phyloP scores from a whole-genome alignment of 2,888 invertebrate genomes.

The Xylocampa areola region DNA sequence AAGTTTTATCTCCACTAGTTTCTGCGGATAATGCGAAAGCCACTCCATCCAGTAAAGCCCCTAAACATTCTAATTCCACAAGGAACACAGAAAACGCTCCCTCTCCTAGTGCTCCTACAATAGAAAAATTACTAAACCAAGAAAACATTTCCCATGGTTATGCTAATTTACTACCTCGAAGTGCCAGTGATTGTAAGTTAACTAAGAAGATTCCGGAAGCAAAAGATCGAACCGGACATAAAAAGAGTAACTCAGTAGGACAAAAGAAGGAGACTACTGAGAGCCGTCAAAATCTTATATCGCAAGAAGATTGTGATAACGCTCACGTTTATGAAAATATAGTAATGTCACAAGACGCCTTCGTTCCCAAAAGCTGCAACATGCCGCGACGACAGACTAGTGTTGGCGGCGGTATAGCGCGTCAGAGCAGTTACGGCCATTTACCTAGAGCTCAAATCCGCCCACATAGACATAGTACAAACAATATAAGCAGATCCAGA shows the following conservation, averaged over 20 bases:
- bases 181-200: constrained; percentile 84
- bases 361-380: constrained; percentile 83
- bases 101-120: constrained; percentile 64
- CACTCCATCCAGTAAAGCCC: constrained; percentile 71
- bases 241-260: constrained; percentile 85
- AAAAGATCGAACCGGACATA: constrained; percentile 76
- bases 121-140: constrained; percentile 68
- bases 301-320: constrained; percentile 79
- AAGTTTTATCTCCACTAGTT: constrained; percentile 66
- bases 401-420: constrained; percentile 73
- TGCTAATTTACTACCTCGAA: constrained; percentile 82
- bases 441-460: constrained; percentile 79
- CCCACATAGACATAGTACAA: constrained; percentile 77
- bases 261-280: constrained; percentile 84
- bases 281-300: constrained; percentile 85
- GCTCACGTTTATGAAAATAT: constrained; percentile 87
- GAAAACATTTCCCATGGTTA: constrained; percentile 76
- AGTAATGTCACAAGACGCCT: constrained; percentile 72
- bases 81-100: constrained; percentile 64
- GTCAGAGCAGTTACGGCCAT: constrained; percentile 83
- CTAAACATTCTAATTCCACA: constrained; percentile 76
- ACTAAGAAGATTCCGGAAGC: constrained; percentile 75
- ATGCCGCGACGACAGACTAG: constrained; percentile 84
- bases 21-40: constrained; percentile 72
- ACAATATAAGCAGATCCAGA: constrained; percentile 74